Base-by-base conservation (phyloP, 2,113 vertebrate species). In the Pelobates fuscus region DNA sequence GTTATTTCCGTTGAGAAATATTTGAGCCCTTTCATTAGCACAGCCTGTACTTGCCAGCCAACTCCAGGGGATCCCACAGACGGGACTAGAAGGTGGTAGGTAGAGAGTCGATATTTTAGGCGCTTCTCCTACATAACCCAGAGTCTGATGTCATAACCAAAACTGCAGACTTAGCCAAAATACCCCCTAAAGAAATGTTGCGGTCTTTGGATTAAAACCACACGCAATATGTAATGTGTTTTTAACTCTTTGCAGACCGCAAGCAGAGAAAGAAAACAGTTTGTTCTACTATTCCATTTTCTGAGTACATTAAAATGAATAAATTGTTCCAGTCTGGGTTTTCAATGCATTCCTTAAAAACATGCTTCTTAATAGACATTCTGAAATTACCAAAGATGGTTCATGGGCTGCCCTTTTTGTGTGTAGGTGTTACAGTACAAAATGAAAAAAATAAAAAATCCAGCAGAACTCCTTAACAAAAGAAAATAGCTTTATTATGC, bases 61-160 rank as follows among this genome's bases (percentile, higher is more conserved):
- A 49, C 70, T 32, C 52, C 43, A 62, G 70, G 70, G 58, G 58
- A 71, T 71, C 58, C 70, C 70, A 63, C 70, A 71, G 70, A 62
- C 59, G 46, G 59, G 41, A 62, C 30, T 61, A 21, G 25, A 26
- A 29, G 30, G 20, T 17, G 17, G 44, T 7, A 41, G 44, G 25
- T n/a, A 59, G 12, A 70, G 30, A 23, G 5, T 14, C 55, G 32
- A 70, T 59, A 25, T 44, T 70, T 58, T 70, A 55, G 68, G 32
- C 68, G 25, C 37, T 41, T 60, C 24, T 41, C 66, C 46, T 12
- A 58, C 67, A 58, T 58, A 58, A 41, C 49, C 67, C 68, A 63
- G 70, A 62, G n/a, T 6, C 70, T 71, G 70, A 71, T 71, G 57
- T 71, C 70, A 71, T 62, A 71, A 62, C 70, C 70, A 71, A 60